A percentile compares a stretch with the other conserved stretches of the same genome.
Evolutionary conservation across 2,888 invertebrate species (phyloP).

Genomic region (Steromphala cineraria): DNA sequence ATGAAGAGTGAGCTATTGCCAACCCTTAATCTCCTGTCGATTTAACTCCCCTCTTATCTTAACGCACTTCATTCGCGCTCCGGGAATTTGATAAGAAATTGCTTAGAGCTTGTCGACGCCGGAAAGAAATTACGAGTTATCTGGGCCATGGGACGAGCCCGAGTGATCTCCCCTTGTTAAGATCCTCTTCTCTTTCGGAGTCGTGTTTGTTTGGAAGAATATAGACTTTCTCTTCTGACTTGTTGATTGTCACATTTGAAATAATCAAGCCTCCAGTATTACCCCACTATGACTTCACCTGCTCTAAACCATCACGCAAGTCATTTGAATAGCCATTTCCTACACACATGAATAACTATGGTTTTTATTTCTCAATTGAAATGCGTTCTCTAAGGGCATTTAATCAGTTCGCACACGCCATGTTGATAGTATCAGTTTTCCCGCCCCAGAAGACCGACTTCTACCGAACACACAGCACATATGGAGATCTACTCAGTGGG

Average conservation of each 20-base stretch:
- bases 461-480: neutral
- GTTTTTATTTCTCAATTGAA: conserved; percentile 8
- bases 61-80: conserved; percentile 13
- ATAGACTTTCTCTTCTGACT: neutral
- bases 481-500: neutral
- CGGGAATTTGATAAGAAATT: conserved; percentile 15
- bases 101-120: conserved; percentile 14
- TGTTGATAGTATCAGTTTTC: neutral
- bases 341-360: neutral
- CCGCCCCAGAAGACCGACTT: neutral
- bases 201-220: neutral
- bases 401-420: neutral
- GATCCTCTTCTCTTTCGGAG: neutral
- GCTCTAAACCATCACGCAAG: neutral
- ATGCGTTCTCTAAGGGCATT: neutral
- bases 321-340: neutral
- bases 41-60: neutral
- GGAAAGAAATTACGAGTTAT: conserved; percentile 9
- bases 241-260: conserved; percentile 5
- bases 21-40: neutral
- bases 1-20: neutral
- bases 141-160: neutral
- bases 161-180: conserved; percentile 9
- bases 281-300: neutral
- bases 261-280: conserved; percentile 2